Evolutionary conservation across 2,113 vertebrate species (phyloP).

Genomic region (Notarius lentiginosus): DNA sequence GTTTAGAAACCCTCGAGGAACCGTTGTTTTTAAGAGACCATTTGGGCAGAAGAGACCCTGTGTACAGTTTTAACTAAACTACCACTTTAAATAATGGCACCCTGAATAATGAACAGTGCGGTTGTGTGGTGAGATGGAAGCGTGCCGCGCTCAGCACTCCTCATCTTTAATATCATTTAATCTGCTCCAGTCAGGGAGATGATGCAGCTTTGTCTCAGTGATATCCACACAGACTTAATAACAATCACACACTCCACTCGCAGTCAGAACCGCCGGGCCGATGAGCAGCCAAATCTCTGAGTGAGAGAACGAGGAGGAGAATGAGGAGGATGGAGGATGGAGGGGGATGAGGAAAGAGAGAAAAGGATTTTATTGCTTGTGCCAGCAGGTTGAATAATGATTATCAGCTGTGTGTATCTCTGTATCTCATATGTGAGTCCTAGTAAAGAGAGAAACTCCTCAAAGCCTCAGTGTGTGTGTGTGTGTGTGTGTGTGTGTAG

Average conservation of each 20-base stretch:
- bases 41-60: neutral
- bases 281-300: constrained; percentile 61
- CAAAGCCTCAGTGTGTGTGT: constrained; percentile 38
- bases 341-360: constrained; percentile 35
- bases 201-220: constrained; percentile 48
- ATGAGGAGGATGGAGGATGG: constrained; percentile 42
- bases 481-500: constrained; percentile 10
- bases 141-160: neutral
- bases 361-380: constrained; percentile 70
- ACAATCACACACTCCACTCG: constrained; percentile 57
- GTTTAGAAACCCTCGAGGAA: neutral
- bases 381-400: constrained; percentile 76
- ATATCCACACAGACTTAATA: constrained; percentile 58
- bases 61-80: neutral
- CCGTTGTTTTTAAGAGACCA: neutral
- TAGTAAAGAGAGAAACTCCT: constrained; percentile 49
- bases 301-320: constrained; percentile 40
- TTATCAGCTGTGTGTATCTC: constrained; percentile 66
- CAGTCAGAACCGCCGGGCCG: constrained; percentile 62
- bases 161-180: constrained; percentile 38
- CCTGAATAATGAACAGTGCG: neutral
- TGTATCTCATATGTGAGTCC: constrained; percentile 56
- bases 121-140: neutral
- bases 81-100: neutral
- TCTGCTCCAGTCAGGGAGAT: constrained; percentile 34